These are phyloP conservation scores for Epirrhoe tristata DNA, from an alignment of 2,888 invertebrate species.

Conservation along the genomic window DNA sequence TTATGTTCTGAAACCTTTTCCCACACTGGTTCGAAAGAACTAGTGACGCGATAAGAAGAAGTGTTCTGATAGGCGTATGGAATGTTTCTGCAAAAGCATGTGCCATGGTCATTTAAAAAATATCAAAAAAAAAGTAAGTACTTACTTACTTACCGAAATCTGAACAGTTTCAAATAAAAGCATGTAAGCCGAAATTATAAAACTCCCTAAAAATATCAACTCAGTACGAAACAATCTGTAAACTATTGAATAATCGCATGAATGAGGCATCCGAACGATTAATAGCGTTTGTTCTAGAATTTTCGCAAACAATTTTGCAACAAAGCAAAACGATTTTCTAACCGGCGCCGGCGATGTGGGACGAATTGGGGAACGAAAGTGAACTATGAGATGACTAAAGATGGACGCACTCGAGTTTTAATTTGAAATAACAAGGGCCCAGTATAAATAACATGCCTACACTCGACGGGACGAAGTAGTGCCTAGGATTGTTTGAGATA, in stretches of 20 bases:
- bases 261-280: background rate
- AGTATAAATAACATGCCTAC: too few species aligned
- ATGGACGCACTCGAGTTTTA: background rate
- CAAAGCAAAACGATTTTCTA: background rate
- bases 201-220: background rate
- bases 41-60: too few species aligned
- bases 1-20: too few species aligned
- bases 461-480: too few species aligned
- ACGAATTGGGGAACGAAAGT: background rate
- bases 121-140: too few species aligned
- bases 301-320: background rate
- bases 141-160: too few species aligned
- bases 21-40: too few species aligned
- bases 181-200: background rate
- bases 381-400: background rate
- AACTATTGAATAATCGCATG: background rate
- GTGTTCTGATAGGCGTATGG: too few species aligned
- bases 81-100: too few species aligned
- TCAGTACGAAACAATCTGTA: background rate
- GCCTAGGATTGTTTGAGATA: too few species aligned
- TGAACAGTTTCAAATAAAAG: too few species aligned
- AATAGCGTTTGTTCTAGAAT: background rate
- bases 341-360: background rate
- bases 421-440: background rate
- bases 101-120: too few species aligned